Percentiles rank a stretch among this genome's conserved stretches.
Conservation (phyloP, 2,113 vertebrate species). For the Empidonax alnorum region DNA sequence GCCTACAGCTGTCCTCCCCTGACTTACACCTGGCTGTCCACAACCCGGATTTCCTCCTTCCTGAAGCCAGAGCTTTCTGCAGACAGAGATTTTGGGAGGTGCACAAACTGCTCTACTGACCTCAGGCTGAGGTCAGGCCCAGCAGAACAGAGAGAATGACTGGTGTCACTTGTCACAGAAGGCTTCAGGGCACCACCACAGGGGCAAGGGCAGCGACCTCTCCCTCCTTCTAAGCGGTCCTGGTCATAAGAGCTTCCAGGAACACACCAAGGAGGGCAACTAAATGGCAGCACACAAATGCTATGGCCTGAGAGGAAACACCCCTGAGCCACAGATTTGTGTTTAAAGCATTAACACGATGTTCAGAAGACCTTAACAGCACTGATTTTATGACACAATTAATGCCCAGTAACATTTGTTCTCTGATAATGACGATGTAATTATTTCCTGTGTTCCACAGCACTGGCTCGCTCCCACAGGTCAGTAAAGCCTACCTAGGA, state of each 20-base stretch:
- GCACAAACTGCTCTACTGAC: background rate
- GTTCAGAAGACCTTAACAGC: background rate
- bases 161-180: fast-evolving
- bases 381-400: background rate
- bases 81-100: background rate
- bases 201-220: background rate
- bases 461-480: fast-evolving
- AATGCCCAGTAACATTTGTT: background rate
- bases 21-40: fast-evolving
- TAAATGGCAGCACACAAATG: fast-evolving
- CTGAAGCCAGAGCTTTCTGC: background rate
- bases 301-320: background rate
- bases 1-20: background rate
- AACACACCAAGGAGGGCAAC: background rate
- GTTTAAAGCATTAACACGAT: background rate
- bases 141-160: background rate
- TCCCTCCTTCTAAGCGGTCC: background rate
- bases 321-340: background rate
- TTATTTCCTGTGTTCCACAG: background rate
- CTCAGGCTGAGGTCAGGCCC: background rate
- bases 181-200: background rate
- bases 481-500: background rate
- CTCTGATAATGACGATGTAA: background rate
- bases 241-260: background rate
- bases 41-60: background rate